Percentiles rank a stretch among this genome's conserved stretches.
Evolutionary conservation across 1,140 invertebrate species (phyloP).

Genomic region (Halesus radiatus): DNA sequence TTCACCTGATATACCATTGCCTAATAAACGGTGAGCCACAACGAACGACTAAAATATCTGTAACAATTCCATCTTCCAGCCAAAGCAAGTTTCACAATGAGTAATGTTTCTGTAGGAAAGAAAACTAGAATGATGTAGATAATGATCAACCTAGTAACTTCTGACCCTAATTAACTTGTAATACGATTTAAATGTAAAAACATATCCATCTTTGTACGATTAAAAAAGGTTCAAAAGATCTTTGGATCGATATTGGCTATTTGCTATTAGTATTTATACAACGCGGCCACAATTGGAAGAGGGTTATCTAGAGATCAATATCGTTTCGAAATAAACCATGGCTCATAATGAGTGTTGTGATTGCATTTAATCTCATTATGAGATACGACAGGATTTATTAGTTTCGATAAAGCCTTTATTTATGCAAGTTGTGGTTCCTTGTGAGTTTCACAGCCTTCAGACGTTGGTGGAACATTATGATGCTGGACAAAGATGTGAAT

Average conservation of each 20-base stretch:
- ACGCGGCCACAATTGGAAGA: constrained; percentile 41
- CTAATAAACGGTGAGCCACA: background rate
- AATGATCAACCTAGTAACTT: constrained; percentile 54
- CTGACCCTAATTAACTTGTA: constrained; percentile 57
- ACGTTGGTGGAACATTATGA: too few species aligned
- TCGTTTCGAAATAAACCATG: constrained; percentile 42
- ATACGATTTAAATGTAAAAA: constrained; percentile 55
- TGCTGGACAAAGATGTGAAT: too few species aligned
- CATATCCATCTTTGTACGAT: constrained; percentile 53
- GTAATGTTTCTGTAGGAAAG: constrained; percentile 50
- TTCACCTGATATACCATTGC: too few species aligned
- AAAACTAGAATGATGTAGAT: constrained; percentile 44
- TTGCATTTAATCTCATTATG: constrained; percentile 31
- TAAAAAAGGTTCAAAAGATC: constrained; percentile 53
- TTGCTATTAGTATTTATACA: constrained; percentile 44
- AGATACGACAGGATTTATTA: constrained; percentile 19
- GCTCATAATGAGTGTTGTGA: constrained; percentile 36
- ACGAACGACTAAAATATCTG: constrained; percentile 11
- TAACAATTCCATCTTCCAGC: constrained; percentile 16
- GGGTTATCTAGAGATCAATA: constrained; percentile 51
- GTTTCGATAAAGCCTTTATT: constrained; percentile 9
- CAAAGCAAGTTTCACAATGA: constrained; percentile 42
- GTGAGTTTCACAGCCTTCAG: too few species aligned
- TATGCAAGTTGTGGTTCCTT: constrained; percentile 5
- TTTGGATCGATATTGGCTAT: constrained; percentile 40